A percentile compares a stretch with the other conserved stretches of the same genome.
These are phyloP conservation scores for Guaruba guarouba DNA, from an alignment of 2,113 vertebrate species.

Conservation along the genomic window DNA sequence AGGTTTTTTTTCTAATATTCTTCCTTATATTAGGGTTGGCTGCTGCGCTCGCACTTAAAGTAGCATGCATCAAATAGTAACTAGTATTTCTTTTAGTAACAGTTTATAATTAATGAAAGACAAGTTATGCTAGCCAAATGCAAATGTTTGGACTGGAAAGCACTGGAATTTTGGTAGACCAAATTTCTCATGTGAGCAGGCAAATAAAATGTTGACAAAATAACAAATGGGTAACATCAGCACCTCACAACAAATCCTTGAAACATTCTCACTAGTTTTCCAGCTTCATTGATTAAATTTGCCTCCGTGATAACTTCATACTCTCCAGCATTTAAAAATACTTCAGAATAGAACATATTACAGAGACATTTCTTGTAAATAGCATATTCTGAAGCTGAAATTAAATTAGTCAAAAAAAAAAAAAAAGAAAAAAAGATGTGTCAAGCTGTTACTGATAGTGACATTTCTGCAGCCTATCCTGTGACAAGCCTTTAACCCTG, in stretches of 20 bases:
- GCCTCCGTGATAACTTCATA: neutral
- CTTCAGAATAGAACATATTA: neutral
- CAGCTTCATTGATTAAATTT: neutral
- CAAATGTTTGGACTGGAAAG: neutral
- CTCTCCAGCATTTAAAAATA: neutral
- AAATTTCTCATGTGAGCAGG: neutral
- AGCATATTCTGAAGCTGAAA: neutral
- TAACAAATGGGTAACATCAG: neutral
- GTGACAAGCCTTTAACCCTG: slow-evolving; percentile 48
- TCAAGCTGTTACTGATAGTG: neutral
- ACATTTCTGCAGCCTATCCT: neutral
- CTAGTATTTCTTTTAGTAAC: neutral
- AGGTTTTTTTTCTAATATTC: neutral
- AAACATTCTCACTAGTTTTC: neutral
- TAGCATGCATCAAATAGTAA: neutral
- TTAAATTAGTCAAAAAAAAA: neutral
- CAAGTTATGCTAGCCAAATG: neutral
- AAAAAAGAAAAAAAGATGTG: neutral
- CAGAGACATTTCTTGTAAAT: neutral
- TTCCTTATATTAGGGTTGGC: neutral
- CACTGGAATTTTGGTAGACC: neutral
- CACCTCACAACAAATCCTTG: neutral
- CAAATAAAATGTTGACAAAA: neutral
- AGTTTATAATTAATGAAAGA: neutral
- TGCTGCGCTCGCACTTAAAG: neutral